Percentiles rank a stretch among this genome's conserved stretches.
Evolutionary conservation across 2,113 vertebrate species (phyloP).

Genomic region (Anoura caudifer): DNA sequence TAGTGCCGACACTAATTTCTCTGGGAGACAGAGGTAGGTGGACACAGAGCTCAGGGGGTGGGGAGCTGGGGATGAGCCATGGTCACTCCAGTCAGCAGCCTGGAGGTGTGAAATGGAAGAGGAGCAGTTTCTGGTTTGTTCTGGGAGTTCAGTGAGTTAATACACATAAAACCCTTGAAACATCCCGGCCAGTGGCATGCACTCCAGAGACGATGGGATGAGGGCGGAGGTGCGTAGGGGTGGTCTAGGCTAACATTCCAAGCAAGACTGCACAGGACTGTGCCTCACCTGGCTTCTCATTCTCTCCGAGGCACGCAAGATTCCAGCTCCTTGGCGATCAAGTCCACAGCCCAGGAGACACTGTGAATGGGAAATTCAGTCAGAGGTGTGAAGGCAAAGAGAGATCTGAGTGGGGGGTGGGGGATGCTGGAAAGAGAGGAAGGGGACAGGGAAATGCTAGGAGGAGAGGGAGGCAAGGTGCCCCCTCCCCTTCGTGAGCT

Average conservation of each 20-base stretch:
- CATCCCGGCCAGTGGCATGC: not conserved
- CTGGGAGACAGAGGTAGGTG: not conserved
- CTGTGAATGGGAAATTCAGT: not conserved
- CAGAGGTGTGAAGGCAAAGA: not conserved
- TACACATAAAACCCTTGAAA: not conserved
- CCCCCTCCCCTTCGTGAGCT: not conserved
- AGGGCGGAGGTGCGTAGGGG: rapidly evolving
- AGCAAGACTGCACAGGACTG: not conserved
- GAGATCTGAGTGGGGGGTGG: not conserved
- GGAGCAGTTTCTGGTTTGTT: not conserved
- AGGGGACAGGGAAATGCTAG: not conserved
- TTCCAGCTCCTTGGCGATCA: not conserved
- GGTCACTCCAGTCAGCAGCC: not conserved
- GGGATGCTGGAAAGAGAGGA: not conserved
- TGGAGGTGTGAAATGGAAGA: not conserved
- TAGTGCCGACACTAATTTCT: not conserved
- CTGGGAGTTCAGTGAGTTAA: not conserved
- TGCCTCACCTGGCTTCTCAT: slow-evolving; percentile 63
- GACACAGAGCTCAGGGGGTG: not conserved
- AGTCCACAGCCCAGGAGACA: not conserved
- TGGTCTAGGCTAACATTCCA: not conserved
- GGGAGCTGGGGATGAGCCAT: too few species aligned
- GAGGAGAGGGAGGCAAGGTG: rapidly evolving
- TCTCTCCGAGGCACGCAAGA: not conserved
- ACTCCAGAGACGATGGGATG: not conserved